Evolutionary conservation across 2,797 vertebrate species (phyloP).

Genomic region (Rhynchotus rufescens): DNA sequence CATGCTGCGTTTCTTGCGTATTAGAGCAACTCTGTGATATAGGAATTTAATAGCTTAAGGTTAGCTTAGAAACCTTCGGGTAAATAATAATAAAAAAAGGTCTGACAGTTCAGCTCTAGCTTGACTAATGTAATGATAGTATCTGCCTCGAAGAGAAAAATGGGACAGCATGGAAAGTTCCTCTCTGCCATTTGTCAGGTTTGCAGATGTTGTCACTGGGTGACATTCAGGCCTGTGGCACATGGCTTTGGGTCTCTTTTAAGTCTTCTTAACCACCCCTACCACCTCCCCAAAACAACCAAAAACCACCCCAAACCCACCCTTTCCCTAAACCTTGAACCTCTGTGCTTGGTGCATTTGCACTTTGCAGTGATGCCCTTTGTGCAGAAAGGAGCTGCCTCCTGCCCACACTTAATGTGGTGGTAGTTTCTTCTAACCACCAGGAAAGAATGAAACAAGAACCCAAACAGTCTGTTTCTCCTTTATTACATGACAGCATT

Average conservation of each 20-base stretch:
- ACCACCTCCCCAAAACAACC: not conserved
- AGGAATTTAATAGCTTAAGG: conserved; percentile 2
- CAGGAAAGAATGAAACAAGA: not conserved
- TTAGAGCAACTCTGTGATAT: not conserved
- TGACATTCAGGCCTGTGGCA: not conserved
- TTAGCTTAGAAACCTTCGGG: not conserved
- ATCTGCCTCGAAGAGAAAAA: conserved; percentile 3
- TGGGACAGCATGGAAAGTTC: not conserved
- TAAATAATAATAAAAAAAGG: conserved; percentile 40
- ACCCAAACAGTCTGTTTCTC: not conserved
- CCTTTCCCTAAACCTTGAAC: not conserved
- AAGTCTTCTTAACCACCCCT: not conserved
- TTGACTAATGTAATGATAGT: conserved; percentile 15
- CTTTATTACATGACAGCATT: not conserved
- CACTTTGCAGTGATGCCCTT: not conserved
- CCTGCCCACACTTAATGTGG: not conserved
- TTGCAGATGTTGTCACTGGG: not conserved
- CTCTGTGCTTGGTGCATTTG: not conserved
- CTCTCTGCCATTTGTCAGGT: not conserved
- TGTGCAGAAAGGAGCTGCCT: not conserved
- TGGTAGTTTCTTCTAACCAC: not conserved
- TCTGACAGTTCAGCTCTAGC: not conserved
- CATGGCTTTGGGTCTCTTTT: not conserved
- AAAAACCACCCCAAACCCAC: too few relatives aligned
- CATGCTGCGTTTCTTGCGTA: not conserved